Evolutionary conservation across 2,113 vertebrate species (phyloP), one percentile per base, ranked within the genome.

Genomic region (Oryzias javanicus): DNA sequence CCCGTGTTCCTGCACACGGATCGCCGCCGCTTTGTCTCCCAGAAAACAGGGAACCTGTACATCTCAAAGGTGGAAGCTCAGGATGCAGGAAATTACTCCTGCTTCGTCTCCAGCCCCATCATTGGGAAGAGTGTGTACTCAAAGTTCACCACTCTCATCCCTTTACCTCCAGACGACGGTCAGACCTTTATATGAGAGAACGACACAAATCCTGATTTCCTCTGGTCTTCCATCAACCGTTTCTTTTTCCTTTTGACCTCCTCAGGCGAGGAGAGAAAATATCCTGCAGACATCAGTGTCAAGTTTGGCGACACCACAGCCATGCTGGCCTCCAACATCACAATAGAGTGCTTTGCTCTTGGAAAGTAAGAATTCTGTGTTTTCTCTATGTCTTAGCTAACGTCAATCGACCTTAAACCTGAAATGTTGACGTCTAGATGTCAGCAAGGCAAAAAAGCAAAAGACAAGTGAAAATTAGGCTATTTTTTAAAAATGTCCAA

Each of bases 101-200:
- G 97, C 76, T 98, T 97, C 55, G 95, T 97, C 24, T 96, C 95
- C 53, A 98, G 95, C 72, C 94, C 95, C 54, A 90, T 93, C 5
- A 94, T 94, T 49, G 94, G 96, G 20, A 96, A 97, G 88, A 98
- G 96, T 2, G 96, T 99, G 54, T 97, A 97, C 90, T 98, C 96
- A 85, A 97, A 93, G 86, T 95, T 94, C 68, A 96, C 96, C 70
- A 90, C 95, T 3, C 94, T 99, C 73, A 92, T 96, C 70, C 95
- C 96, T 0, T 87, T 91, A 67, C 70, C 93, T 0, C 77, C 88
- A 0, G 85, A 87, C 0, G 83, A 87, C 0, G 88, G 88, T 89
- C 2, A 48, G 55, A 12, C 15, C 1, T 42, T 1, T 48, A 1
- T n/a, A 12, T 35, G 35, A 35, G 8, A 35, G 8, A 42, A 24